A percentile compares a stretch with the other conserved stretches of the same genome.
Evolutionary conservation across 2,888 invertebrate species (phyloP).

Genomic region (Salpingus planirostris): DNA sequence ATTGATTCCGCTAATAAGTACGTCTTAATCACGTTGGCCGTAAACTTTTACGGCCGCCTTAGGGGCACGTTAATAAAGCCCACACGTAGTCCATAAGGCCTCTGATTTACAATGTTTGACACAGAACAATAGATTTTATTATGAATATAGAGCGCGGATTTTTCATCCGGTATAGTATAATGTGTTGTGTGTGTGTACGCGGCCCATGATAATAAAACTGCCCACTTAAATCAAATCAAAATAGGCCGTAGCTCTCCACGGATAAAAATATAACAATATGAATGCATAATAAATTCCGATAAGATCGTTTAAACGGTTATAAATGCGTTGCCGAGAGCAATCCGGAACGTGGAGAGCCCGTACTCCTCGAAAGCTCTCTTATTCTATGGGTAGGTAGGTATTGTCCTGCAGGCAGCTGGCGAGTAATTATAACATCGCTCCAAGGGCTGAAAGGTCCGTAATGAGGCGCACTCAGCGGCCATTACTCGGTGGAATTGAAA

Average conservation of each 20-base stretch:
- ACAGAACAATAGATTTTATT: conserved; percentile 12
- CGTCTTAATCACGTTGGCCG: not conserved
- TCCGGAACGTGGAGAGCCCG: conserved; percentile 18
- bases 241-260: conserved; percentile 9
- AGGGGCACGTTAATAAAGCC: not conserved
- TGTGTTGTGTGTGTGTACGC: not conserved
- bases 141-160: conserved; percentile 7
- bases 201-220: conserved; percentile 6
- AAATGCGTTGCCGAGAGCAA: conserved; percentile 28
- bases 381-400: no score
- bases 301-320: conserved; percentile 30
- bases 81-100: conserved; percentile 1
- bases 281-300: conserved; percentile 26
- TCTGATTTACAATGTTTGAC: conserved; percentile 10
- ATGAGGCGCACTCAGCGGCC: conserved; percentile 20
- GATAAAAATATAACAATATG: conserved; percentile 18
- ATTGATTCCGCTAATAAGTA: not conserved
- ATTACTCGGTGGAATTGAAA: conserved; percentile 12
- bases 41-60: not conserved
- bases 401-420: conserved; percentile 34
- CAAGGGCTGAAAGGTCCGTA: conserved; percentile 17
- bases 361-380: conserved; percentile 24
- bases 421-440: conserved; percentile 36
- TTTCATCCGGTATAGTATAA: no score
- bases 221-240: conserved; percentile 19